These are phyloP conservation scores for Nomada lathburiana DNA, from an alignment of 2,888 invertebrate species.

Conservation along the genomic window DNA sequence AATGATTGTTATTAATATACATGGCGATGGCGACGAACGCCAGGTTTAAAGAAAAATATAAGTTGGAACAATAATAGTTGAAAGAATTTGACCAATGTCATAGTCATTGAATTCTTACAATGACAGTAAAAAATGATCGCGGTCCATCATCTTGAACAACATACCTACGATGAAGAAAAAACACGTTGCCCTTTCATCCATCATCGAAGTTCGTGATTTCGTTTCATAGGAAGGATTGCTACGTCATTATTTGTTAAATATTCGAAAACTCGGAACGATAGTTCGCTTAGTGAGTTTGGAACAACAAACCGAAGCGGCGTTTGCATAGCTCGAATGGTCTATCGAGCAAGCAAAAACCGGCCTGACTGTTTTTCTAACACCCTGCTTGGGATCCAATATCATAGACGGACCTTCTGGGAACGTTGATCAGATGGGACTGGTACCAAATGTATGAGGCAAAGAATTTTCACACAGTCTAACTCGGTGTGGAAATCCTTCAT, in stretches of 20 bases:
- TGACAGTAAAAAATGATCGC: not conserved
- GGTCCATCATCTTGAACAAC: slow-evolving; percentile 16
- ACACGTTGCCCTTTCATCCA: slow-evolving; percentile 27
- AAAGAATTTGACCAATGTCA: too few species aligned
- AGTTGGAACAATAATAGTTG: too few species aligned
- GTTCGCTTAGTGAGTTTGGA: slow-evolving; percentile 67
- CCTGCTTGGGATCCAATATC: slow-evolving; percentile 17
- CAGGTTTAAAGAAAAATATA: too few species aligned
- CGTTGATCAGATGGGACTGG: slow-evolving; percentile 19
- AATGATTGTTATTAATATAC: too few species aligned
- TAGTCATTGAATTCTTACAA: too few species aligned
- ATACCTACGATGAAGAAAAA: not conserved
- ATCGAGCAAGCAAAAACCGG: slow-evolving; percentile 50
- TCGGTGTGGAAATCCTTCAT: too few species aligned
- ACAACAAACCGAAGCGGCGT: slow-evolving; percentile 74
- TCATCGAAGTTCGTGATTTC: slow-evolving; percentile 30
- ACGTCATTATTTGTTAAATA: slow-evolving; percentile 78
- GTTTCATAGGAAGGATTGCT: slow-evolving; percentile 41
- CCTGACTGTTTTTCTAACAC: slow-evolving; percentile 68
- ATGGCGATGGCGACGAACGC: too few species aligned
- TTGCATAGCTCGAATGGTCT: slow-evolving; percentile 64
- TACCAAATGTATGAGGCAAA: not conserved
- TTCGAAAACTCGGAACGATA: slow-evolving; percentile 70
- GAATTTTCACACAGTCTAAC: not conserved
- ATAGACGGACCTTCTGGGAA: slow-evolving; percentile 36